Evolutionary conservation across 2,888 invertebrate genomes (phyloP).

Genomic region (Lasioglossum vierecki): DNA sequence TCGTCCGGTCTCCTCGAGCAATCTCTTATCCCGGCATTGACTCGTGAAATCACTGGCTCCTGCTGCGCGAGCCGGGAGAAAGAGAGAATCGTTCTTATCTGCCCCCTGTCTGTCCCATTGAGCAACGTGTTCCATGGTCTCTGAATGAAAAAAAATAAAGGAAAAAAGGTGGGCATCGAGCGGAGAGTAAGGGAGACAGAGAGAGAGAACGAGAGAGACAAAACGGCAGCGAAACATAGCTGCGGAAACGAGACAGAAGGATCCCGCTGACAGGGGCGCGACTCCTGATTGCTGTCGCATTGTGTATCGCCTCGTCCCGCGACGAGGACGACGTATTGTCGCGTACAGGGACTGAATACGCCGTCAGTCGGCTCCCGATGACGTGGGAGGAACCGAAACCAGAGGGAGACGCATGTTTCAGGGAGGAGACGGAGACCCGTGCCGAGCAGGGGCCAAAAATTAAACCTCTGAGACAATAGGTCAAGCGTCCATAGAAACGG

Average conservation of each 20-base stretch:
- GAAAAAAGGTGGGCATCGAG: slow-evolving; percentile 26
- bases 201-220: slow-evolving; percentile 20
- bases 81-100: slow-evolving; percentile 57
- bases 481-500: slow-evolving; percentile 82
- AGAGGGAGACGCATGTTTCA: slow-evolving; percentile 42
- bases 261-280: slow-evolving; percentile 82
- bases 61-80: slow-evolving; percentile 37
- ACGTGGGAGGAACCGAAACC: slow-evolving; percentile 70
- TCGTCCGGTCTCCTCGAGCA: slow-evolving; percentile 39
- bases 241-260: slow-evolving; percentile 68
- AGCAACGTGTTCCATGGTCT: slow-evolving; percentile 64
- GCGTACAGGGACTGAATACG: slow-evolving; percentile 68
- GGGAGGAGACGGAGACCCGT: slow-evolving; percentile 29
- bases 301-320: slow-evolving; percentile 78
- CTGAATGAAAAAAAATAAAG: slow-evolving; percentile 58
- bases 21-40: slow-evolving; percentile 61
- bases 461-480: slow-evolving; percentile 83
- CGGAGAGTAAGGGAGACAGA: neutral
- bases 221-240: slow-evolving; percentile 48
- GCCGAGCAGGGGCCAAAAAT: slow-evolving; percentile 76
- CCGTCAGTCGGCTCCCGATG: slow-evolving; percentile 65
- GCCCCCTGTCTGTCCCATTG: slow-evolving; percentile 61
- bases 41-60: slow-evolving; percentile 57
- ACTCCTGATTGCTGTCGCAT: slow-evolving; percentile 83
- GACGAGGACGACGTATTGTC: slow-evolving; percentile 75